Base-by-base conservation (phyloP, 2,888 invertebrate genomes). In the Metalampra italica region DNA sequence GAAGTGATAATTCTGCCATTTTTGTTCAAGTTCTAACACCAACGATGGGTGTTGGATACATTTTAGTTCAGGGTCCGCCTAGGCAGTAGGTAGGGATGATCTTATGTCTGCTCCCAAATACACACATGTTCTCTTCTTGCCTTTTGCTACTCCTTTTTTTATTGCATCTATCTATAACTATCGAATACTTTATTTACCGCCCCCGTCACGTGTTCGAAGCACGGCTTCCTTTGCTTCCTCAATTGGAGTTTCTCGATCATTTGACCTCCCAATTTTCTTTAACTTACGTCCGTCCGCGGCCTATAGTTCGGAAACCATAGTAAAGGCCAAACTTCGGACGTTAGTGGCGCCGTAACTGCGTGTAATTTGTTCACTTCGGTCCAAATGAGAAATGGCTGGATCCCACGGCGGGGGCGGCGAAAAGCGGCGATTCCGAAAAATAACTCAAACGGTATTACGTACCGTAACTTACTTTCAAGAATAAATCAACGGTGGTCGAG, bases 311-410 rank as follows among this genome's bases (percentile, higher is more conserved):
- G 14, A 14, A 39, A 39, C 39, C n/a, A 14, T 49, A 38, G 43
- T 46, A 46, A 13, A 13, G 54, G 44, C 36, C 50, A 5, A 59
- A 62, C 57, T 66, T 68, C 54, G 64, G 54, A 62, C 66, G 70
- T 65, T 74, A 76, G 71, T 68, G 58, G 64, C 55, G 51, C 57
- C 53, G 75, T 71, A 77, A 78, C 71, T 72, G 69, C 75, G 64
- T 55, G 76, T 71, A 73, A 78, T 78, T 77, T 78, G 78, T 78
- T 71, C 72, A 67, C 74, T 72, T 78, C 74, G 70, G 57, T 45
- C 63, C 64, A 67, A 75, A 76, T 77, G 76, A 78, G 75, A 76
- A 77, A 77, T 69, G 71, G 68, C 58, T 55, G 64, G 62, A 62
- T 60, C 55, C 66, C 46, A 30, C 13, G 39, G 37, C 13, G 46